Conservation (phyloP, 2,113 vertebrate genomes). For the Triplophysa dalaica region DNA sequence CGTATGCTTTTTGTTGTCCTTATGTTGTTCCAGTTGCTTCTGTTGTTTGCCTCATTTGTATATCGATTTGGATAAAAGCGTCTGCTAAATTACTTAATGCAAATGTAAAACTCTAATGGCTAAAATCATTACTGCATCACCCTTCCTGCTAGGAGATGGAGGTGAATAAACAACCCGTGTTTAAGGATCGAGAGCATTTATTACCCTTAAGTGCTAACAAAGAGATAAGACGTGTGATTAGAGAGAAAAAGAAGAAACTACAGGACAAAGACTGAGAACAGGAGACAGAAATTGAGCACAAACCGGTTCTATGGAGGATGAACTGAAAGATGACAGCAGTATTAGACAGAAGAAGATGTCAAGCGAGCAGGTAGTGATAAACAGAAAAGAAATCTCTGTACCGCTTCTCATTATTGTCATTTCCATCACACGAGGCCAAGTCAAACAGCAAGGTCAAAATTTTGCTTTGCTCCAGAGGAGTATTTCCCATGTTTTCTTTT, state of each 20-base stretch:
- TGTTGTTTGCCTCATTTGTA: no score
- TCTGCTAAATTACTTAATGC: no score
- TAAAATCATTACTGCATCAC: slow-evolving; percentile 58
- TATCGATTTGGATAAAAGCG: no score
- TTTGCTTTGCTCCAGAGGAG: slow-evolving; percentile 80
- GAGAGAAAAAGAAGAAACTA: neutral
- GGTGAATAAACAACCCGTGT: slow-evolving; percentile 59
- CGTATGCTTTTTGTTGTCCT: no score
- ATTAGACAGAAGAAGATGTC: neutral
- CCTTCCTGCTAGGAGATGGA: slow-evolving; percentile 41
- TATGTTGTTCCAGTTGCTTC: no score
- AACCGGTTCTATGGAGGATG: neutral
- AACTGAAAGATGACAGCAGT: slow-evolving; percentile 30
- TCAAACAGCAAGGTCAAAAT: slow-evolving; percentile 87
- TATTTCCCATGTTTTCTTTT: slow-evolving; percentile 68
- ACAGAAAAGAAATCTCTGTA: slow-evolving; percentile 59
- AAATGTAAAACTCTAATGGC: slow-evolving; percentile 27
- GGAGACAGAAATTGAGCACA: neutral
- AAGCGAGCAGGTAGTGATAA: slow-evolving; percentile 44
- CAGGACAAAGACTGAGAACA: neutral
- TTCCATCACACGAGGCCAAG: slow-evolving; percentile 85
- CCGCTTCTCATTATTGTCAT: slow-evolving; percentile 83
- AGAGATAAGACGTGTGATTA: slow-evolving; percentile 18
- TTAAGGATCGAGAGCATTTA: slow-evolving; percentile 33
- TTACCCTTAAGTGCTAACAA: slow-evolving; percentile 49